Percentiles rank a stretch among this genome's conserved stretches.
Conservation (phyloP, 1,140 invertebrate genomes). For the Neodiprion virginianus region DNA sequence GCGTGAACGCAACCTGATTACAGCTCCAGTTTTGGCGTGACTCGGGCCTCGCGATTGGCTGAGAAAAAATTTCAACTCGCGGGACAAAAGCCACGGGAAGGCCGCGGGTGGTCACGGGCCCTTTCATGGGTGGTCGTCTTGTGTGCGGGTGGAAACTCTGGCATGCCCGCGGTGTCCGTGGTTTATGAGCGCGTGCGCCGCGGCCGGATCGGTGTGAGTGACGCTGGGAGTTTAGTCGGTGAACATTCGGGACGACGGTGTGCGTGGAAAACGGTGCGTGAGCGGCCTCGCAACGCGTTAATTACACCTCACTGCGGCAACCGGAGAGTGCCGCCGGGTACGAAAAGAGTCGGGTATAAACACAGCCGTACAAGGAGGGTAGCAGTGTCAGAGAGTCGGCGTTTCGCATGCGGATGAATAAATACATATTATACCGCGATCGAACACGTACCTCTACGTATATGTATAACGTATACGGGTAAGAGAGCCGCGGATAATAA, state of each 20-base stretch:
- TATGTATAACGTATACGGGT: too few species aligned
- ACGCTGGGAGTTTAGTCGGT: background rate
- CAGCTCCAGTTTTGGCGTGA: too few species aligned
- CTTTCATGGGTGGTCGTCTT: constrained; percentile 41
- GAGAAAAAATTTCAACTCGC: too few species aligned
- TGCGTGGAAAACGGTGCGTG: background rate
- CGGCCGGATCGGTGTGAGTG: constrained; percentile 6
- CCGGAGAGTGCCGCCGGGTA: background rate
- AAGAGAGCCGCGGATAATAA: too few species aligned
- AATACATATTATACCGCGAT: too few species aligned
- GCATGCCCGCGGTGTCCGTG: constrained; percentile 49
- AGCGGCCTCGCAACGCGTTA: constrained; percentile 1
- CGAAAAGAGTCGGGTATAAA: background rate
- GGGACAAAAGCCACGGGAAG: background rate
- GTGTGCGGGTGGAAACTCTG: constrained; percentile 36
- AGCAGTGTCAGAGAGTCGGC: too few species aligned
- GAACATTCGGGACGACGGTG: constrained; percentile 8
- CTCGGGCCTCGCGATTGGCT: too few species aligned
- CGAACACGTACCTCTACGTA: too few species aligned
- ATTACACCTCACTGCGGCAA: background rate
- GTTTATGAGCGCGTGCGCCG: constrained; percentile 44
- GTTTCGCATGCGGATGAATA: too few species aligned
- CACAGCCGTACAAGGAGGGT: background rate
- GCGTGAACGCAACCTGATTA: too few species aligned
- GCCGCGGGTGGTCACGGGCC: constrained; percentile 10